Evolutionary conservation across 2,113 vertebrate genomes (phyloP).

Genomic region (Melanerpes formicivorus): DNA sequence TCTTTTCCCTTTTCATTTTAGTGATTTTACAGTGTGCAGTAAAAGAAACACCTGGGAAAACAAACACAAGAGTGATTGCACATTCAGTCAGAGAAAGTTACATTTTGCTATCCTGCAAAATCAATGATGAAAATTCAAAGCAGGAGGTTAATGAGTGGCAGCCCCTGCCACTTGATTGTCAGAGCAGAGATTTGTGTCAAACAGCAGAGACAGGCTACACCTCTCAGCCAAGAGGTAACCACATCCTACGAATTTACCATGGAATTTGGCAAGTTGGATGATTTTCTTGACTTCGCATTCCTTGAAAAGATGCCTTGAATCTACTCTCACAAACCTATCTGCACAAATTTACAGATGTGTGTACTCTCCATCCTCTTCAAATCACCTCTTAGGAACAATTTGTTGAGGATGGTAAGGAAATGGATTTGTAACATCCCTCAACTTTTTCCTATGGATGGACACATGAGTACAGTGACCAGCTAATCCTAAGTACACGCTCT

Average conservation of each 20-base stretch:
- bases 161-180: neutral
- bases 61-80: slow-evolving; percentile 44
- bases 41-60: slow-evolving; percentile 55
- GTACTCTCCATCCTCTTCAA: neutral
- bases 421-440: neutral
- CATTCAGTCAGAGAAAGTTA: slow-evolving; percentile 5
- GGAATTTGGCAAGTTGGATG: neutral
- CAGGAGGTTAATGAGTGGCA: neutral
- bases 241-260: neutral
- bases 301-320: neutral
- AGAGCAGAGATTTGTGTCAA: neutral
- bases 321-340: neutral
- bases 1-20: slow-evolving; percentile 1
- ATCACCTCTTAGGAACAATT: neutral
- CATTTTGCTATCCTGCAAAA: neutral
- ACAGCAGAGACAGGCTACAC: neutral
- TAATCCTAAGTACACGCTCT: neutral
- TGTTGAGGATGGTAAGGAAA: neutral
- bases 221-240: neutral
- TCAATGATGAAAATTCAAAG: neutral
- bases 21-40: neutral
- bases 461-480: neutral
- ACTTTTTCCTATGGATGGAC: neutral
- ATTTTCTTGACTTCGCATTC: neutral
- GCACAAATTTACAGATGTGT: neutral